A percentile compares a stretch with the other conserved stretches of the same genome.
Conservation (phyloP, 2,113 vertebrate genomes). For the Dunckerocampus dactyliophorus region DNA sequence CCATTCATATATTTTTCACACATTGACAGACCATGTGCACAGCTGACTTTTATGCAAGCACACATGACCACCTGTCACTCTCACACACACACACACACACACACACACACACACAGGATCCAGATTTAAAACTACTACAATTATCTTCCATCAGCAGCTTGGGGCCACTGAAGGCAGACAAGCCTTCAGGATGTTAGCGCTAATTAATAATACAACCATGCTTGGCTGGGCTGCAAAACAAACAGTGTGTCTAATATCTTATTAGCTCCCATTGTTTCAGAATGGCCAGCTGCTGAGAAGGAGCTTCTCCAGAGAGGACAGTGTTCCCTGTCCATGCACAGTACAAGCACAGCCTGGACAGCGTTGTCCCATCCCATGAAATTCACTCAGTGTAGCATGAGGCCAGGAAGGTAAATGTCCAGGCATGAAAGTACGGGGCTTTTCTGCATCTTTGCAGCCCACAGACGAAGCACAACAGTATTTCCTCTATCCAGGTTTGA, state of each 20-base stretch:
- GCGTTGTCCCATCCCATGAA: background rate
- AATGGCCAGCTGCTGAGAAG: background rate
- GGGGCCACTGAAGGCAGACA: background rate
- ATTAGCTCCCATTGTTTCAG: background rate
- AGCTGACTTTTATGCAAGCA: background rate
- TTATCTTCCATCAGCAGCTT: background rate
- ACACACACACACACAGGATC: background rate
- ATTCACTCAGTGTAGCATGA: background rate
- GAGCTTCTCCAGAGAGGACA: background rate
- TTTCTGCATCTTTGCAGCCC: background rate
- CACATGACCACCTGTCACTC: background rate
- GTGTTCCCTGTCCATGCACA: background rate
- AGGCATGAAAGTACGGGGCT: background rate
- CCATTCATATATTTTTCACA: background rate
- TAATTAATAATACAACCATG: conserved; percentile 1
- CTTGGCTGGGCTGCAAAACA: background rate
- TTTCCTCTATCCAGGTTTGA: background rate
- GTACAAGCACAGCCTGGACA: background rate
- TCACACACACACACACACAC: background rate
- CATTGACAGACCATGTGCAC: background rate
- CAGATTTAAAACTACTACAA: background rate
- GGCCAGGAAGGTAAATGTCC: background rate
- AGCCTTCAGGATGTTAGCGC: background rate
- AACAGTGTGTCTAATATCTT: background rate
- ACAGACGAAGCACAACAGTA: background rate